Evolutionary conservation across 2,797 vertebrate species (phyloP).

Genomic region (Zonotrichia albicollis): DNA sequence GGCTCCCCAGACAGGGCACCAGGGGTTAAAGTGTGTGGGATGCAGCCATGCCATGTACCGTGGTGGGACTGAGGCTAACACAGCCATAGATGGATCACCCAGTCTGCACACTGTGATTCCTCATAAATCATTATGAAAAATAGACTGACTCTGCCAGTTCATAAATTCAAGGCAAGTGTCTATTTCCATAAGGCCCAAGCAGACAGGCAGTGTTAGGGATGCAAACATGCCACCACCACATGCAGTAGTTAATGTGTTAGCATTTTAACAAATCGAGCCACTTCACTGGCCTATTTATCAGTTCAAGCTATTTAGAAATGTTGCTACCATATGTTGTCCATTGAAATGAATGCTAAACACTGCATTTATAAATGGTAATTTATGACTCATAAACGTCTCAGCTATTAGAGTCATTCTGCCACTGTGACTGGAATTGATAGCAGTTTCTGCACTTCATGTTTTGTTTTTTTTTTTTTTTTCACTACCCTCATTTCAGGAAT

Average conservation of each 20-base stretch:
- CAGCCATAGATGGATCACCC: constrained; percentile 55
- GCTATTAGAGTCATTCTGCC: constrained; percentile 80
- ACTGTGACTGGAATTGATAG: constrained; percentile 78
- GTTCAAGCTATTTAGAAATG: constrained; percentile 78
- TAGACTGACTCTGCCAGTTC: constrained; percentile 51
- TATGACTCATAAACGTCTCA: constrained; percentile 78
- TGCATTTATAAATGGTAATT: constrained; percentile 81
- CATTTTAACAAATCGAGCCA: constrained; percentile 78
- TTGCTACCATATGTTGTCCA: constrained; percentile 77
- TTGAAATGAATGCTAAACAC: constrained; percentile 77
- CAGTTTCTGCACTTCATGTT: constrained; percentile 69
- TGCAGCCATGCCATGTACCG: background rate
- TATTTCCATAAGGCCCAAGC: constrained; percentile 57
- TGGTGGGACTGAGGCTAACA: background rate
- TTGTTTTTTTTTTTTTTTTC: constrained; percentile 39
- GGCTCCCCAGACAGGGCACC: background rate
- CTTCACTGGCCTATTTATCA: constrained; percentile 79
- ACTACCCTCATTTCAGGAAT: constrained; percentile 65
- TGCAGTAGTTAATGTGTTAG: constrained; percentile 71
- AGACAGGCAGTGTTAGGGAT: constrained; percentile 57
- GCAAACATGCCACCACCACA: constrained; percentile 59
- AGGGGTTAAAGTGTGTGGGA: background rate
- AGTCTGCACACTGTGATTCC: background rate
- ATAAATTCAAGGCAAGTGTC: constrained; percentile 64
- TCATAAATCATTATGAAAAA: constrained; percentile 72